Evolutionary conservation across 1,140 invertebrate genomes (phyloP), one percentile per base, ranked within the genome.

Genomic region (Luehdorfia chinensis): DNA sequence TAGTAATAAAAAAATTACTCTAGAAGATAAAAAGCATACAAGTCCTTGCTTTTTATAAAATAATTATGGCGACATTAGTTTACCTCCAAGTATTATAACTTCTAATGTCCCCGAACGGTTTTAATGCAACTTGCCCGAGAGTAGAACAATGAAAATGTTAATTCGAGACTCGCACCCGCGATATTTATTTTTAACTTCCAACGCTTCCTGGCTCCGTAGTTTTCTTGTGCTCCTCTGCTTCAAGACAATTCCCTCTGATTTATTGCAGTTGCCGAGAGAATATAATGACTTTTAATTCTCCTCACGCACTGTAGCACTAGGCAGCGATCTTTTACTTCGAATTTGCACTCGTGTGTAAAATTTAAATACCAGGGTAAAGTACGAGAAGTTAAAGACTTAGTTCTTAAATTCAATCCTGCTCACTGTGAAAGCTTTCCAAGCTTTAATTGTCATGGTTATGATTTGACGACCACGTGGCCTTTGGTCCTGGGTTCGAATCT

Each of bases 81-180:
- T 72, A 79, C 74, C 68, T 78, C 71, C 66, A 72, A 85, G 69
- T 76, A 71, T 68, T 75, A 75, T 81, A 83, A 85, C 66, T 84
- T 76, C 56, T 77, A 74, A 78, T 76, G 69, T 73, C 67, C 66
- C 68, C 67, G 66, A 59, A 66, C 62, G 59, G 64, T 73, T 73
- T 7, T 66, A 80, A 75, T 75, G 74, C 71, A 77, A 75, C 57
- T n/a, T n/a, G n/a, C n/a, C 44, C 34, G 57, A 50, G 71, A 65
- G 71, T 50, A 59, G 67, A 73, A 79, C 75, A 81, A 81, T 80
- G 75, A 66, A 74, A 81, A 79, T 84, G 73, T 74, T 76, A 76
- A 83, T 80, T 64, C 68, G 36, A 39, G 50, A 51, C 48, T 31
- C 9, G 57, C 47, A 45, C 37, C 39, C 50, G 50, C 51, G 53